Percentiles rank a stretch among this genome's conserved stretches.
Evolutionary conservation across 2,888 invertebrate species (phyloP).

Genomic region (Protonemura montana): DNA sequence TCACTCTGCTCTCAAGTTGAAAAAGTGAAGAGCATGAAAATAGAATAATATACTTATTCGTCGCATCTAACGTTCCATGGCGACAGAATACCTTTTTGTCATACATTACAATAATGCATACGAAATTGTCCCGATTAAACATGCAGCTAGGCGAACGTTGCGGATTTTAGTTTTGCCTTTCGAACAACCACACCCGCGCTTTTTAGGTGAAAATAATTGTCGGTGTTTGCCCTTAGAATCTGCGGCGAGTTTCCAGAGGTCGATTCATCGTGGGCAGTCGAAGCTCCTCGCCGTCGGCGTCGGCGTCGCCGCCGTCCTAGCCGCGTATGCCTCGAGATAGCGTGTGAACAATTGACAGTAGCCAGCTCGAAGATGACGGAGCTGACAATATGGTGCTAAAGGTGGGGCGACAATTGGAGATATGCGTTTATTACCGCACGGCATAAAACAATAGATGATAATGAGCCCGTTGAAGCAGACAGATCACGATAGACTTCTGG

Average conservation of each 20-base stretch:
- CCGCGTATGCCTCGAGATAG: conserved; percentile 17
- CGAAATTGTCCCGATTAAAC: neutral
- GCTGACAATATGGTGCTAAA: neutral
- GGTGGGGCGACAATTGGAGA: neutral
- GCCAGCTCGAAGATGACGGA: neutral
- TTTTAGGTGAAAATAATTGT: neutral
- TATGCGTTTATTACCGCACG: neutral
- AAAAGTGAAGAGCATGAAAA: neutral
- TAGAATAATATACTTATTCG: neutral
- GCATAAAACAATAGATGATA: neutral
- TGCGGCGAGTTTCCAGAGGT: neutral
- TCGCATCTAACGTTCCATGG: neutral
- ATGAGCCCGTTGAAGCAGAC: neutral
- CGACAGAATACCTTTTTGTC: neutral
- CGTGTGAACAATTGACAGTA: neutral
- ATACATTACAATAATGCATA: conserved; percentile 12
- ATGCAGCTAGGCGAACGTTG: neutral
- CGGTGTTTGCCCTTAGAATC: neutral
- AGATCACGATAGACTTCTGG: neutral
- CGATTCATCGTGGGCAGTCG: neutral
- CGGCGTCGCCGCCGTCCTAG: neutral
- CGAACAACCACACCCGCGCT: neutral
- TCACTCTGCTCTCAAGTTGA: neutral
- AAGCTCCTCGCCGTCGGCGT: neutral
- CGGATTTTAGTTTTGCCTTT: neutral